These are phyloP conservation scores for Emys orbicularis DNA, from an alignment of 2,797 vertebrate species.

Conservation along the genomic window DNA sequence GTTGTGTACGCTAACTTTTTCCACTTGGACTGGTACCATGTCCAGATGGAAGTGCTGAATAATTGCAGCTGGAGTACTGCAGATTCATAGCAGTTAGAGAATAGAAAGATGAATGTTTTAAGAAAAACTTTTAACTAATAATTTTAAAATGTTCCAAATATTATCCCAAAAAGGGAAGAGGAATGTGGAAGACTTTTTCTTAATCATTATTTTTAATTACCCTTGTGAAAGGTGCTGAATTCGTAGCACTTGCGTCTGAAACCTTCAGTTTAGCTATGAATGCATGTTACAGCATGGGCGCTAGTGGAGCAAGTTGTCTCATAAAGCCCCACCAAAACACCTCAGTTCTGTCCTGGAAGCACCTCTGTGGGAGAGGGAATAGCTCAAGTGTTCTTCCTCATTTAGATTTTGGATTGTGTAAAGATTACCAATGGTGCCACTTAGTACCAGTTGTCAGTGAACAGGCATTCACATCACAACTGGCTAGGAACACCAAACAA, in stretches of 20 bases:
- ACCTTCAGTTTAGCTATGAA: neutral
- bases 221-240: neutral
- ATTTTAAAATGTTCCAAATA: slow-evolving; percentile 28
- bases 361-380: neutral
- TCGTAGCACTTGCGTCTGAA: neutral
- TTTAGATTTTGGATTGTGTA: neutral
- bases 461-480: neutral
- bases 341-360: neutral
- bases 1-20: slow-evolving; percentile 61
- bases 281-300: neutral
- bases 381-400: neutral
- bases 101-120: slow-evolving; percentile 65
- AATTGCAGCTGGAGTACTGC: slow-evolving; percentile 64
- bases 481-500: neutral
- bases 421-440: fast-evolving
- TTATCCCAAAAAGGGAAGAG: neutral
- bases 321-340: neutral
- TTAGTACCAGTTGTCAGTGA: neutral
- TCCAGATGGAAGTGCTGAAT: slow-evolving; percentile 73
- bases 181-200: neutral
- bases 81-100: slow-evolving; percentile 59
- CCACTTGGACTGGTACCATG: slow-evolving; percentile 68
- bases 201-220: neutral
- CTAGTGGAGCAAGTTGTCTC: neutral
- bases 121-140: slow-evolving; percentile 45